Conservation (phyloP, 2,113 vertebrate genomes). For the Trogon surrucura region DNA sequence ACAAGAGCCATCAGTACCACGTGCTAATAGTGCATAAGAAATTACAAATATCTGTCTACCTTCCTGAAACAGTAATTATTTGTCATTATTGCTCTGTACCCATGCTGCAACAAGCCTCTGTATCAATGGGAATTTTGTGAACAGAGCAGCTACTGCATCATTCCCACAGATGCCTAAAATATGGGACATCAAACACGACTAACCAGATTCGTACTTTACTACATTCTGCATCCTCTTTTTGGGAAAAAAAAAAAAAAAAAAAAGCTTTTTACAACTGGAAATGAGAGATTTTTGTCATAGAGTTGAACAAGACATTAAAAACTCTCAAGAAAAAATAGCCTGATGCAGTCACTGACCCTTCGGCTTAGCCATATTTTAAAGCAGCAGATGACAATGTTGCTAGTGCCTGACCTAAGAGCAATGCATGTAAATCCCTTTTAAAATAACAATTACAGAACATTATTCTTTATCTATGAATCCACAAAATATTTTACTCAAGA, state of each 20-base stretch:
- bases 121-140: background rate
- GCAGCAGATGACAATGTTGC: background rate
- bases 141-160: background rate
- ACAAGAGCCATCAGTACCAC: background rate
- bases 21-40: background rate
- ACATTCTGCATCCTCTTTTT: background rate
- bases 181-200: background rate
- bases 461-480: background rate
- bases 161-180: background rate
- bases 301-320: background rate
- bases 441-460: background rate
- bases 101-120: background rate
- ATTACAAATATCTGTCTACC: background rate
- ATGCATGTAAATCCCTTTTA: background rate
- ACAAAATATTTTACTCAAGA: background rate
- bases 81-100: background rate
- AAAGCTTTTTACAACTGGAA: background rate
- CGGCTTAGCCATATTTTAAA: background rate
- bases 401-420: background rate
- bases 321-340: background rate
- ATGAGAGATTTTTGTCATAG: background rate
- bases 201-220: background rate
- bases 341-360: background rate
- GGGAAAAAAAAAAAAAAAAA: background rate
- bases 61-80: background rate